Evolutionary conservation across 2,888 invertebrate species (phyloP).

Genomic region (Scaptomyza polygonia): DNA sequence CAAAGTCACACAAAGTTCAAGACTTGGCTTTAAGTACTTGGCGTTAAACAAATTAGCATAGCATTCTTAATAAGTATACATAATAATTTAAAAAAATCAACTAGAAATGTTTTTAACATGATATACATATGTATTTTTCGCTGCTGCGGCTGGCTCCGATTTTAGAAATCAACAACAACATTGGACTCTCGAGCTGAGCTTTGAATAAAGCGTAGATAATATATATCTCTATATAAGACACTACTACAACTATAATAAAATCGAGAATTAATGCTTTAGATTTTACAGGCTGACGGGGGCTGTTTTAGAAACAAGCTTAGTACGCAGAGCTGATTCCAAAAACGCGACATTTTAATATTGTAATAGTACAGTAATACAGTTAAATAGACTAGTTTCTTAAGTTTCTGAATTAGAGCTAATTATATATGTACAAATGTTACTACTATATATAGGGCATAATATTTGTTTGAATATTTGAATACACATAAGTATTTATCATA

Average conservation of each 20-base stretch:
- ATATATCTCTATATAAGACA: conserved; percentile 12
- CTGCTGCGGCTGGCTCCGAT: conserved; percentile 53
- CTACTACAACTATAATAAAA: conserved; percentile 45
- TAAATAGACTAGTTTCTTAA: conserved; percentile 64
- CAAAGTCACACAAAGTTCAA: conserved; percentile 59
- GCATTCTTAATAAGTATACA: conserved; percentile 20
- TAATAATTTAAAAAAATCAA: conserved; percentile 41
- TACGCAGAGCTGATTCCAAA: conserved; percentile 61
- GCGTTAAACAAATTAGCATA: conserved; percentile 47
- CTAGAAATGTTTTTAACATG: conserved; percentile 66
- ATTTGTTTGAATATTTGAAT: conserved; percentile 36
- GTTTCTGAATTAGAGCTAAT: conserved; percentile 35
- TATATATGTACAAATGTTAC: conserved; percentile 47
- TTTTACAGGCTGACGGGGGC: conserved; percentile 46
- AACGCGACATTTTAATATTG: conserved; percentile 11
- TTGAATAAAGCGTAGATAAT: conserved; percentile 38
- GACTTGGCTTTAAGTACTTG: conserved; percentile 69
- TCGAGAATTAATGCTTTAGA: conserved; percentile 60
- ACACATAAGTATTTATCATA: conserved; percentile 45
- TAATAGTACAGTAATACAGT: conserved; percentile 33
- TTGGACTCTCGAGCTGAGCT: conserved; percentile 66
- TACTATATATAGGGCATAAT: conserved; percentile 36
- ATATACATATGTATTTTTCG: conserved; percentile 45
- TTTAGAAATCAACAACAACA: conserved; percentile 76
- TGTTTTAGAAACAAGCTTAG: conserved; percentile 75